Percentiles rank a stretch among this genome's conserved stretches.
These are phyloP conservation scores for Drosophila tanythrix DNA, from an alignment of 2,888 invertebrate species.

Conservation along the genomic window DNA sequence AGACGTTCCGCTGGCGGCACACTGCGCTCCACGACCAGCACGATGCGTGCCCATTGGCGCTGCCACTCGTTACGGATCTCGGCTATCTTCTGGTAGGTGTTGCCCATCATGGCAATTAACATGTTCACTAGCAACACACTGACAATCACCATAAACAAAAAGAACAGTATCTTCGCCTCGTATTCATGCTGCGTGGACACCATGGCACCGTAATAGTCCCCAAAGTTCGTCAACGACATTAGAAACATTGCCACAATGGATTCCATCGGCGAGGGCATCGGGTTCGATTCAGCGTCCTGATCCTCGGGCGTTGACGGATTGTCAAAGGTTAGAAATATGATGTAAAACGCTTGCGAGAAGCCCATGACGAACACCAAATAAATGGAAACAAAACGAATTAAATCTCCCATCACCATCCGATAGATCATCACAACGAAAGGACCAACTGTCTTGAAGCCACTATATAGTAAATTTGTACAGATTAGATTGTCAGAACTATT, in stretches of 20 bases:
- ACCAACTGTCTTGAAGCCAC: conserved; percentile 98
- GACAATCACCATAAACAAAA: conserved; percentile 98
- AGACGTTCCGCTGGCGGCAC: conserved; percentile 95
- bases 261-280: conserved; percentile 96
- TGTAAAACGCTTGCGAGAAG: conserved; percentile 98
- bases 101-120: conserved; percentile 99
- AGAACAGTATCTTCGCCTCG: conserved; percentile 96
- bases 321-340: conserved; percentile 95
- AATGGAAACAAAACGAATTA: conserved; percentile 97
- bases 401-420: conserved; percentile 98
- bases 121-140: conserved; percentile 98
- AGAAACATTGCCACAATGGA: conserved; percentile 99
- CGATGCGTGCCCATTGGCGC: conserved; percentile 98
- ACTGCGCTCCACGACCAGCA: conserved; percentile 98
- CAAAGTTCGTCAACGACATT: conserved; percentile 98
- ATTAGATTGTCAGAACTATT: neutral
- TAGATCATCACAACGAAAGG: conserved; percentile 99
- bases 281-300: conserved; percentile 93
- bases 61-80: conserved; percentile 99
- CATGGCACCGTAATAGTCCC: conserved; percentile 96
- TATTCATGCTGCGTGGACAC: conserved; percentile 94
- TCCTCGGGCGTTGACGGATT: conserved; percentile 93
- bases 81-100: conserved; percentile 98
- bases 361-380: conserved; percentile 98
- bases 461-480: conserved; percentile 83